Percentiles rank a stretch among this genome's conserved stretches.
phyloP scores from a whole-genome alignment of 2,113 vertebrate genomes.

The Microcebus jonahi region DNA sequence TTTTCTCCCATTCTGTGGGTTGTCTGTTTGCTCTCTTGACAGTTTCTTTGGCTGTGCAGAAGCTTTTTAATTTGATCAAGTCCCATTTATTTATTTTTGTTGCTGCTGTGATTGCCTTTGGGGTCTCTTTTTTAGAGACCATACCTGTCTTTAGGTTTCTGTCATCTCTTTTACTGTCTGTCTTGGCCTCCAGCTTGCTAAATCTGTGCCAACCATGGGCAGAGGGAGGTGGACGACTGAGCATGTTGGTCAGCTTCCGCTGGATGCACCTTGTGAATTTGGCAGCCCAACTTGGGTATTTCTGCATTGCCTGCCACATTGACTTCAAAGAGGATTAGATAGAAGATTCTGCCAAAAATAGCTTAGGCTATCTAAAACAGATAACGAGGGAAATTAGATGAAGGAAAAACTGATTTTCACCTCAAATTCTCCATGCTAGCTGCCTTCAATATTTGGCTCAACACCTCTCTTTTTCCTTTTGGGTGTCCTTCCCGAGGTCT shows the following conservation, averaged over 20 bases:
- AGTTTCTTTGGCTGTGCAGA: too few species aligned
- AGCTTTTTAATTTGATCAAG: too few species aligned
- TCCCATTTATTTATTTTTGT: too few species aligned
- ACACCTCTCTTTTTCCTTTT: not conserved
- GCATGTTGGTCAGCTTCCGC: not conserved
- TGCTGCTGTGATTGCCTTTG: too few species aligned
- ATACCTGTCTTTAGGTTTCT: not conserved
- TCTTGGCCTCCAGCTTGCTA: not conserved
- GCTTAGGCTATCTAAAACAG: not conserved
- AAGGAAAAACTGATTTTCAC: not conserved
- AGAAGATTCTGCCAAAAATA: slow-evolving; percentile 13
- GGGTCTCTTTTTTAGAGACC: not conserved
- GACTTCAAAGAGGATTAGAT: not conserved
- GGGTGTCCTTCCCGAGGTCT: not conserved
- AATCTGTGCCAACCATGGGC: not conserved
- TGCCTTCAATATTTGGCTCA: not conserved
- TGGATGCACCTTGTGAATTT: not conserved
- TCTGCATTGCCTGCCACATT: not conserved
- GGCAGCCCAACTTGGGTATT: not conserved
- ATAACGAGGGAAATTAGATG: not conserved
- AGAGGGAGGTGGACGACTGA: not conserved
- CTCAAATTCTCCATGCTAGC: not conserved
- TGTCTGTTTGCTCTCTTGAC: too few species aligned
- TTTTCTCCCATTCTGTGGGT: too few species aligned
- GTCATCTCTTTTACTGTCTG: not conserved